phyloP scores from a whole-genome alignment of 2,113 vertebrate species.

The Taurulus bubalis region DNA sequence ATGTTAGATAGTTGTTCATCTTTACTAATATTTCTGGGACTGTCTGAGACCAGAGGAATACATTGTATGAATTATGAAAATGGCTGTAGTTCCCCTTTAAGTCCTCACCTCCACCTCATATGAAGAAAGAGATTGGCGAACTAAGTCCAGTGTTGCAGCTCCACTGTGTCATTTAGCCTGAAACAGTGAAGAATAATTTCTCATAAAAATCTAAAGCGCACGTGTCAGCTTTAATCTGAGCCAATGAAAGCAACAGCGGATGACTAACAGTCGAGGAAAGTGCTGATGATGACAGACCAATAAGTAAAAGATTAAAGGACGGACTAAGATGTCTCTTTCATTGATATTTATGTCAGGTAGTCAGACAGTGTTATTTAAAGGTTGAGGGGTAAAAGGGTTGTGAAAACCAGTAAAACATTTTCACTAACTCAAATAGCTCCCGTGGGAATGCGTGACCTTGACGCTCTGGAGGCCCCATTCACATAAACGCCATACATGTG shows the following conservation, averaged over 20 bases:
- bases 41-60: no score
- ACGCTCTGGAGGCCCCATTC: not conserved
- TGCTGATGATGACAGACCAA: constrained; percentile 25
- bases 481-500: constrained; percentile 34
- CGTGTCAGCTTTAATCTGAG: constrained; percentile 14
- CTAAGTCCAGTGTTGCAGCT: constrained; percentile 4
- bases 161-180: not conserved
- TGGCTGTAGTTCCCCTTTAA: no score
- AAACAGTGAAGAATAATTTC: constrained; percentile 3
- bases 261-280: constrained; percentile 14
- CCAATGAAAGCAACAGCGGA: constrained; percentile 39
- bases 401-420: constrained; percentile 11
- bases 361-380: constrained; percentile 25
- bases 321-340: constrained; percentile 27
- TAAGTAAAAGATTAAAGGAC: constrained; percentile 5
- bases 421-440: not conserved
- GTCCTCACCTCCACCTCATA: not conserved
- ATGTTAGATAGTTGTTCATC: no score
- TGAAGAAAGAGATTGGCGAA: not conserved
- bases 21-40: no score
- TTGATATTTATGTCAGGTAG: constrained; percentile 33
- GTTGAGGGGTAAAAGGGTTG: constrained; percentile 1
- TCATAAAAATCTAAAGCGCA: constrained; percentile 25
- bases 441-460: not conserved
- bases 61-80: no score